Conservation (phyloP, 2,797 vertebrate genomes). For the Denticeps clupeoides region DNA sequence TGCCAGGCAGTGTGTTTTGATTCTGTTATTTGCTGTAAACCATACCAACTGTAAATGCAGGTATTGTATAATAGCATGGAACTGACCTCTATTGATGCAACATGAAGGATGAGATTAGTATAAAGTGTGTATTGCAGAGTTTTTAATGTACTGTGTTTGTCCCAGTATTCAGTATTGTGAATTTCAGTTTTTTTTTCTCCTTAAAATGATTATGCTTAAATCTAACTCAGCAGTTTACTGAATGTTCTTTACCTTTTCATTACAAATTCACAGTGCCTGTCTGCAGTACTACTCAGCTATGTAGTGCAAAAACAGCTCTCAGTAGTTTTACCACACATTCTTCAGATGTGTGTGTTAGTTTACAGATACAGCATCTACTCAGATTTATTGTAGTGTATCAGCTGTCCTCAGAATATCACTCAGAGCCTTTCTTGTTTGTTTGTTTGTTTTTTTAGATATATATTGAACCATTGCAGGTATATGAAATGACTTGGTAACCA, state of each 20-base stretch:
- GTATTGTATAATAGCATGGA: slow-evolving; percentile 3
- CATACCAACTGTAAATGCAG: slow-evolving; percentile 5
- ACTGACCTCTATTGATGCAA: slow-evolving; percentile 10
- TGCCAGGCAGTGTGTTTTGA: background rate
- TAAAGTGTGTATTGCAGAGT: slow-evolving; percentile 16
- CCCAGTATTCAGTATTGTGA: slow-evolving; percentile 1
- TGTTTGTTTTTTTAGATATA: slow-evolving; percentile 19
- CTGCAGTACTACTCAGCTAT: slow-evolving; percentile 78
- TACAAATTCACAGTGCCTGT: slow-evolving; percentile 76
- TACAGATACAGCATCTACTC: slow-evolving; percentile 16
- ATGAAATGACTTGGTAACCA: slow-evolving; percentile 70
- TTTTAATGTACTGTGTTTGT: slow-evolving; percentile 5
- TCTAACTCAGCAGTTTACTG: slow-evolving; percentile 36
- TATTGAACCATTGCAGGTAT: slow-evolving; percentile 63
- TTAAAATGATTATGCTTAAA: slow-evolving; percentile 4
- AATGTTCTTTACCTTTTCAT: slow-evolving; percentile 56
- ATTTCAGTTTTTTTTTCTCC: slow-evolving; percentile 2
- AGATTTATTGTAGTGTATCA: slow-evolving; percentile 45
- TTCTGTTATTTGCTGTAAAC: slow-evolving; percentile 1
- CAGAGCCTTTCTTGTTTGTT: slow-evolving; percentile 72
- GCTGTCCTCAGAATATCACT: slow-evolving; percentile 73
- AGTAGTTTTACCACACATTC: slow-evolving; percentile 59
- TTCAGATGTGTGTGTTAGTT: slow-evolving; percentile 11
- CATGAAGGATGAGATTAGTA: slow-evolving; percentile 6
- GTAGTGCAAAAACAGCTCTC: slow-evolving; percentile 76